Base-by-base conservation (phyloP, 2,888 invertebrate genomes). In the Pandemis heparana region DNA sequence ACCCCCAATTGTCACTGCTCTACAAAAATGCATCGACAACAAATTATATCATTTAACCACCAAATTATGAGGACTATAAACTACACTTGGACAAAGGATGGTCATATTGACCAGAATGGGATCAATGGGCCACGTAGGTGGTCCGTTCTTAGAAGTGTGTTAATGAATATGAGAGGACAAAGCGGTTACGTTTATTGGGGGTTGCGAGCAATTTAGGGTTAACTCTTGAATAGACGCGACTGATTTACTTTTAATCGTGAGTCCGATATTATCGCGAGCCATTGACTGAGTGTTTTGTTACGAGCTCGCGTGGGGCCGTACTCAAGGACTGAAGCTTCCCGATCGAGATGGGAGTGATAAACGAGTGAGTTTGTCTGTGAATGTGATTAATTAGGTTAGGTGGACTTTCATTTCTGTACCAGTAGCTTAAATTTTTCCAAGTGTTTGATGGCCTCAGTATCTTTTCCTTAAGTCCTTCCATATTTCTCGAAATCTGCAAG, bases 181-280 rank as follows among this genome's bases (percentile, higher is more conserved):
- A 86, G 82, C 78, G 79, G 78, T 71, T 68, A 79, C 81, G 79
- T 87, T 85, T 87, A 85, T 83, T 81, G 83, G 83, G 88, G 87
- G 88, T 84, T 84, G 81, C 81, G 68, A 76, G 76, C 87, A 85
- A 87, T 89, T 87, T 88, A 88, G 86, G 87, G 86, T 79, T 86
- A 84, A 84, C 82, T 83, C 82, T 80, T 88, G 88, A 87, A 90
- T 88, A 86, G 84, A 83, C 77, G 77, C 83, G 82, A 83, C 89
- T 92, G 92, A 92, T 92, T 92, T 92, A 92, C 88, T 90, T 89
- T 87, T 88, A 91, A 90, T 90, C 90, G 92, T 90, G 90, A 84
- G 81, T 76, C 80, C 78, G 93, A 92, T 93, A 87, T 84, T 89
- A 93, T 93, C 93, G 85, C 80, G 82, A 77, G 75, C 83, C 82